Percentiles rank a stretch among this genome's conserved stretches.
phyloP scores from a whole-genome alignment of 2,113 vertebrate genomes.

The Tupaia tana region DNA sequence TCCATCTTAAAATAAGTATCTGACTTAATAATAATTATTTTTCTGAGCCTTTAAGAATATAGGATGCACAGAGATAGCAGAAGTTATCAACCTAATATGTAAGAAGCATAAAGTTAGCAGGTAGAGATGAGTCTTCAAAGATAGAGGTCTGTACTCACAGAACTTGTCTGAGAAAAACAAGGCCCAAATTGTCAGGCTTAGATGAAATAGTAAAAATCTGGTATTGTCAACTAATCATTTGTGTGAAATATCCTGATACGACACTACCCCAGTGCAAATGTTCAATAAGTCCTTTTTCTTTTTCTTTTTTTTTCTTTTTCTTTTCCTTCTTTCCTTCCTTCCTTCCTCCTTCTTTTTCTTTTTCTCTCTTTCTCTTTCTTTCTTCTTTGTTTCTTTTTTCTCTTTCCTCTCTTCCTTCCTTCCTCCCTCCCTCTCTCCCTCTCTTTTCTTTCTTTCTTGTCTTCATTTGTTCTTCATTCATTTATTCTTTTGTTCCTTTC shows the following conservation, averaged over 20 bases:
- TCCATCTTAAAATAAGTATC: neutral
- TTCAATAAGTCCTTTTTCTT: neutral
- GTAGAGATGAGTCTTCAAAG: neutral
- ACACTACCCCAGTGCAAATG: neutral
- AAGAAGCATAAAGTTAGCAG: neutral
- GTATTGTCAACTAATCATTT: neutral
- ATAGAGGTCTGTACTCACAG: neutral
- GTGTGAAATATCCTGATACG: neutral
- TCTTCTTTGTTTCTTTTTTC: too few relatives aligned
- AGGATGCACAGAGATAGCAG: neutral
- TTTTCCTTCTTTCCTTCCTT: too few relatives aligned
- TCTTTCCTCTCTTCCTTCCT: too few relatives aligned
- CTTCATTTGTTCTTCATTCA: neutral
- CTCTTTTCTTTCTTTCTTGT: too few relatives aligned
- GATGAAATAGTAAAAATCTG: neutral
- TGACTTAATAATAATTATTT: neutral
- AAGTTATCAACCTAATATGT: neutral
- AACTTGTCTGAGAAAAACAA: neutral
- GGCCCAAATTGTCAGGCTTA: neutral
- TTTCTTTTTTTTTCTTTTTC: neutral
- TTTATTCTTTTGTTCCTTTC: neutral
- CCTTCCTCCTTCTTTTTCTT: neutral
- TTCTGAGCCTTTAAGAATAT: neutral
- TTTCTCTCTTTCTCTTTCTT: accelerated
- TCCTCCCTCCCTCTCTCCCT: too few relatives aligned